Percentiles rank a stretch among this genome's conserved stretches.
These are phyloP conservation scores for Chloroclysta siterata DNA, from an alignment of 2,888 invertebrate species.

Conservation along the genomic window DNA sequence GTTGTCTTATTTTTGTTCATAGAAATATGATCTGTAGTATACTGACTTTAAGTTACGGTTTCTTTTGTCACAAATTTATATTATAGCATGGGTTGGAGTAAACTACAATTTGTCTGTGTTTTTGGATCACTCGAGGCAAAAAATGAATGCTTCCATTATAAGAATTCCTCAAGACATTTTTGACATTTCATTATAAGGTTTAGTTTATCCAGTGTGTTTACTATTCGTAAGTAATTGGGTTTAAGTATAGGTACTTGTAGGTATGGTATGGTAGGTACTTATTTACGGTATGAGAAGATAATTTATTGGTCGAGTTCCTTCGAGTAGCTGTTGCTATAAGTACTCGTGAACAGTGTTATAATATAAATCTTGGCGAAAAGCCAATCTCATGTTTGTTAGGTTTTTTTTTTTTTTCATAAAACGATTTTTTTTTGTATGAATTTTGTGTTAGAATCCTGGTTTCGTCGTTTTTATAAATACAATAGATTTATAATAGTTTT, in stretches of 20 bases:
- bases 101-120: slow-evolving; percentile 29
- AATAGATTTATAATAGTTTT: too few species aligned
- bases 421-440: too few species aligned
- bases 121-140: slow-evolving; percentile 48
- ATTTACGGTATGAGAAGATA: background rate
- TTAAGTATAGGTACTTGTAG: slow-evolving; percentile 20
- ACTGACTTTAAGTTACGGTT: slow-evolving; percentile 5
- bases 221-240: slow-evolving; percentile 44
- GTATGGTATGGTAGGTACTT: slow-evolving; percentile 4
- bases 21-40: slow-evolving; percentile 13
- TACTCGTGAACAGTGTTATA: background rate
- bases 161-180: slow-evolving; percentile 53
- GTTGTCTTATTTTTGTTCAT: background rate
- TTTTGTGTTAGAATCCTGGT: too few species aligned
- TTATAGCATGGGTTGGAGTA: background rate
- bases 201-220: slow-evolving; percentile 44
- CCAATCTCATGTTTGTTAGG: background rate
- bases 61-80: background rate
- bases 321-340: background rate
- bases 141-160: slow-evolving; percentile 66
- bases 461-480: too few species aligned
- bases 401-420: too few species aligned
- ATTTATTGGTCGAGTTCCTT: background rate
- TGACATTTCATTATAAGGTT: slow-evolving; percentile 56
- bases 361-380: background rate